Percentiles rank a stretch among this genome's conserved stretches.
phyloP scores from a whole-genome alignment of 2,888 invertebrate genomes.

The Diarsia rubi region DNA sequence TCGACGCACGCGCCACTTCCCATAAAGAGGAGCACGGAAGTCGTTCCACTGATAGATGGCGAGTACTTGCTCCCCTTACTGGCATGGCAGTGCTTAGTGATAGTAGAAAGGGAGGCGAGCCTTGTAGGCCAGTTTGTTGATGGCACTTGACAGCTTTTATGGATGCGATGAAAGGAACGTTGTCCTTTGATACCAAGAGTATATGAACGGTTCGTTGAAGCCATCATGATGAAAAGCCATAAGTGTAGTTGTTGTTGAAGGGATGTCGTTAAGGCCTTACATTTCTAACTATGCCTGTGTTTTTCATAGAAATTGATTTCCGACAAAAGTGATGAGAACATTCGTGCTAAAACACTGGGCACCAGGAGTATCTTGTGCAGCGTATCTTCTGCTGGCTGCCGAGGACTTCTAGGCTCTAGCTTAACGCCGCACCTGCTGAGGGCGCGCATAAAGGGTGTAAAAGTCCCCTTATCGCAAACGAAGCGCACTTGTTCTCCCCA shows the following conservation, averaged over 20 bases:
- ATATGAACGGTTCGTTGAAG: not conserved
- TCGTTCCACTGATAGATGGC: slow-evolving; percentile 63
- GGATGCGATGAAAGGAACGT: slow-evolving; percentile 34
- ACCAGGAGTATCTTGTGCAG: not conserved
- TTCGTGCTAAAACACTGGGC: not conserved
- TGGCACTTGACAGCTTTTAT: slow-evolving; percentile 24
- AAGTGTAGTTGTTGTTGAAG: not conserved
- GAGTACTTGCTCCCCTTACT: slow-evolving; percentile 58
- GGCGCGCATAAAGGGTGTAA: too few relatives aligned
- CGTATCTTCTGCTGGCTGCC: not conserved
- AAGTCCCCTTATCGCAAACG: too few relatives aligned
- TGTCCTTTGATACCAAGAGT: slow-evolving; percentile 24
- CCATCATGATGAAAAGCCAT: not conserved
- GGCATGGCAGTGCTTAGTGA: slow-evolving; percentile 42
- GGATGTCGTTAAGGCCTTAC: not conserved
- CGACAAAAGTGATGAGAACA: not conserved
- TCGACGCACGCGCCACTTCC: slow-evolving; percentile 72
- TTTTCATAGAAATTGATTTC: not conserved
- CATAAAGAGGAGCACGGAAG: slow-evolving; percentile 72
- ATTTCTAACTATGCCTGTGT: not conserved
- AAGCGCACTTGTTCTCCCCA: too few relatives aligned
- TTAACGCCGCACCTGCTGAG: not conserved
- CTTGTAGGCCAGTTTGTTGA: slow-evolving; percentile 36
- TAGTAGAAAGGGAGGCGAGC: slow-evolving; percentile 51
- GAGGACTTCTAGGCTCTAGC: not conserved